Base-by-base conservation (phyloP, 2,888 invertebrate species). In the Limenitis arthemis region DNA sequence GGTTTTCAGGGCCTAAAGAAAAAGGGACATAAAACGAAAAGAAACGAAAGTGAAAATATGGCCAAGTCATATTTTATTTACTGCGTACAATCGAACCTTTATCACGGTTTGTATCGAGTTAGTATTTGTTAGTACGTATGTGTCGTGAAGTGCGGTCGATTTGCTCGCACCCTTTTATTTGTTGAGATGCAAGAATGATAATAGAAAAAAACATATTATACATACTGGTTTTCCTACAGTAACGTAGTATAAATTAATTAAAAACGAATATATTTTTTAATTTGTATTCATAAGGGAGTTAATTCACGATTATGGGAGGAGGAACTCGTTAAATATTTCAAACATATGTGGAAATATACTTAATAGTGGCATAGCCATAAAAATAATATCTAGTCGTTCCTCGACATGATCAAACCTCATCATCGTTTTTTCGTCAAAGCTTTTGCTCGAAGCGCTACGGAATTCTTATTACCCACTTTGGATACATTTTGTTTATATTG, bases 41-140 rank as follows among this genome's bases (percentile, higher is more conserved):
- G 78, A 82, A 82, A 79, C 79, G 79, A 81, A 83, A 78, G 80
- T 79, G 77, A 80, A 84, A 83, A 82, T 82, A 85, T 81, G 80
- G 76, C 73, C 78, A 78, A 82, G 80, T 82, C 80, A 85, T 86
- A 85, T 86, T 83, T 86, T 86, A 86, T 86, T 86, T 86, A 85
- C 85, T 83, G 79, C 79, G 81, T 78, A 83, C 85, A 86, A 85
- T 85, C 74, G 84, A 79, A 77, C 83, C 81, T 85, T 80, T 83
- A 86, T 84, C 83, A 79, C 78, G 70, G 78, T 76, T 76, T 79
- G 80, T 81, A 79, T 80, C 73, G 73, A 74, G 77, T 82, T 76
- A 76, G 72, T 77, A 72, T 75, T 70, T 77, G 77, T 72, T 72
- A 75, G 75, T 20, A 20, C 72, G 69, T 71, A 56, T 66, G 69